These are phyloP conservation scores for Drosophila tanythrix DNA, from an alignment of 2,888 invertebrate genomes.

Conservation along the genomic window DNA sequence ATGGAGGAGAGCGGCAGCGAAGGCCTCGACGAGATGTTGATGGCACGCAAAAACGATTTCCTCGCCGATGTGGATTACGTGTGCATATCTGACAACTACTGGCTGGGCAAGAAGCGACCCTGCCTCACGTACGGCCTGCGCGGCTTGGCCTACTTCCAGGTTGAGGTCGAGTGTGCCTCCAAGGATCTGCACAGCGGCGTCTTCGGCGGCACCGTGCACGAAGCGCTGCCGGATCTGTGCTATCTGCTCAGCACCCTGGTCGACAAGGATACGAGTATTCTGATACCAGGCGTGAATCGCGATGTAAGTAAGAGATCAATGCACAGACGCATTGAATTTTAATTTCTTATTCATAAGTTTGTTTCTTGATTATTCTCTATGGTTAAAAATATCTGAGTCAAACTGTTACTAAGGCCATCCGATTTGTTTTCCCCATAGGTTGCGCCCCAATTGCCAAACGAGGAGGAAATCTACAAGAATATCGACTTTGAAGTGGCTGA, in stretches of 20 bases:
- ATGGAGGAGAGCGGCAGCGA: conserved; percentile 99
- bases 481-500: conserved; percentile 95
- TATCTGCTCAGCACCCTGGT: conserved; percentile 93
- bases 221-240: conserved; percentile 96
- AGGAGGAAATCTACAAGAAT: conserved; percentile 90
- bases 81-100: conserved; percentile 99
- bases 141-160: conserved; percentile 95
- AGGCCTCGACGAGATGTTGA: conserved; percentile 95
- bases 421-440: conserved; percentile 57
- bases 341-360: neutral
- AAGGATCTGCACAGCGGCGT: conserved; percentile 98
- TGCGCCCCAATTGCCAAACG: conserved; percentile 89
- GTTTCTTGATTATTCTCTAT: neutral
- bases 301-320: conserved; percentile 87
- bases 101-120: conserved; percentile 98
- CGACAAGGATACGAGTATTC: conserved; percentile 94
- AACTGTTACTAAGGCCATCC: conserved; percentile 26
- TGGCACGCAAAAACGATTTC: conserved; percentile 89
- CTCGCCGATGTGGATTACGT: conserved; percentile 95
- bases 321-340: neutral
- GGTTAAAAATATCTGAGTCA: neutral
- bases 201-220: conserved; percentile 96
- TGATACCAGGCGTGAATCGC: conserved; percentile 92
- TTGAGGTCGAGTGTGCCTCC: conserved; percentile 94
- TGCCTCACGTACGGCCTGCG: conserved; percentile 98